Evolutionary conservation across 2,797 vertebrate genomes (phyloP), one percentile per base, ranked within the genome.

Genomic region (Megalops cyprinoides): DNA sequence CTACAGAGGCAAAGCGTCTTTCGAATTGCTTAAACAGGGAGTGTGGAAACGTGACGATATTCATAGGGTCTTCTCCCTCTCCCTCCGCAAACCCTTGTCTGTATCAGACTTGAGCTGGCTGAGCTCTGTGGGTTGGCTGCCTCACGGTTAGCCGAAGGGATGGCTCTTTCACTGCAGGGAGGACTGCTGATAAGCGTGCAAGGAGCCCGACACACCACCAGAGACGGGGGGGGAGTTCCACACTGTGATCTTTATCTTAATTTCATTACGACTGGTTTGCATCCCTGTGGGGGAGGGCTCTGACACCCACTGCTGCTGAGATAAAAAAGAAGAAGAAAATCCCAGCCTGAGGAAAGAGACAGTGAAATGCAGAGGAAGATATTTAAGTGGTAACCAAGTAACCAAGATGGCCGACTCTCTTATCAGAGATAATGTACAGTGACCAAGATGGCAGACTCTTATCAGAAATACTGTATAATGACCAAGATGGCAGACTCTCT

Each of bases 221-320:
- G 1, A 71, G 67, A 39, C 20, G 3, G 42, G 42, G 23, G 67
- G 67, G n/a, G n/a, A n/a, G n/a, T n/a, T 86, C 76, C 65, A 75
- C 49, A 71, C 85, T 78, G 73, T 81, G 82, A 87, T 82, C 82
- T 56, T 78, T 81, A 86, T 86, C 76, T 81, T 81, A 25, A 75
- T 65, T 81, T 39, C 37, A 28, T 75, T 42, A 76, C 20, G 15
- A 9, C n/a, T 51, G 58, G 44, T 42, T 60, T 34, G 28, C 31
- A 46, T 60, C 53, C 79, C 79, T 65, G 12, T 20, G 62, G 62
- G 62, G 58, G 58, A 62, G 15, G 62, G 28, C 46, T 73, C 71
- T 67, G 78, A 73, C 53, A 69, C n/a, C n/a, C 48, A 71, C 34
- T 28, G 28, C 49, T 28, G 34, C 31, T 25, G 23, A 15, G 28